phyloP scores from a whole-genome alignment of 2,113 vertebrate genomes.

The Mystacornis crossleyi region DNA sequence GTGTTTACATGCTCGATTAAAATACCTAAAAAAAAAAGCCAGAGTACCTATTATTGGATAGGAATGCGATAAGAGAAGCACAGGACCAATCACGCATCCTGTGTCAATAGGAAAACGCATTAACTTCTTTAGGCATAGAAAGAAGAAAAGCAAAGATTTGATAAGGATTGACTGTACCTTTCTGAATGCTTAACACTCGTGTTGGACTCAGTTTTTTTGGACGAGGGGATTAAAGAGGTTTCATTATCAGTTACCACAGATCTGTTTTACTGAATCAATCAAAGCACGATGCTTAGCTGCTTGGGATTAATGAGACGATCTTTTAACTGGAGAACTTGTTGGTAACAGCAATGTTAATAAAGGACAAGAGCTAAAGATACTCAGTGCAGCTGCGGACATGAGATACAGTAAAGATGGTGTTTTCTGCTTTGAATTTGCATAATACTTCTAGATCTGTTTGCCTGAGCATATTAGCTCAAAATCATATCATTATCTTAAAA shows the following conservation, averaged over 20 bases:
- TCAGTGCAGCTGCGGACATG: neutral
- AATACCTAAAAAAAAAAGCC: neutral
- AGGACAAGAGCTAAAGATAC: neutral
- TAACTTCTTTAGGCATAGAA: constrained; percentile 7
- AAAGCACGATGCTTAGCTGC: constrained; percentile 45
- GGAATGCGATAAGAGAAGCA: neutral
- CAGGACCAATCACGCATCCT: neutral
- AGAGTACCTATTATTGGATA: constrained; percentile 20
- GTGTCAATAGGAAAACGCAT: neutral
- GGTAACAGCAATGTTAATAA: neutral
- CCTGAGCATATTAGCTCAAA: neutral
- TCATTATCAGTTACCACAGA: constrained; percentile 29
- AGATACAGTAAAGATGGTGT: neutral
- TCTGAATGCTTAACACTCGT: neutral
- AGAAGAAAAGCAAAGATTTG: constrained; percentile 9
- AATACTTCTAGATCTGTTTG: neutral
- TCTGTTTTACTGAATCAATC: constrained; percentile 38
- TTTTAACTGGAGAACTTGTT: constrained; percentile 1
- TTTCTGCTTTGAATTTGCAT: neutral
- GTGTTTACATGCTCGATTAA: constrained; percentile 55
- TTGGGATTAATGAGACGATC: constrained; percentile 32
- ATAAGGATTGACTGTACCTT: constrained; percentile 32
- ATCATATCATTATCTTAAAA: neutral
- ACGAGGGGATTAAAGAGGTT: constrained; percentile 55
- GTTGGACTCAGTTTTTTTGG: neutral